Conservation (phyloP, 64 coral and sea anemone species). For the Hydrozoanthus tunicans region DNA sequence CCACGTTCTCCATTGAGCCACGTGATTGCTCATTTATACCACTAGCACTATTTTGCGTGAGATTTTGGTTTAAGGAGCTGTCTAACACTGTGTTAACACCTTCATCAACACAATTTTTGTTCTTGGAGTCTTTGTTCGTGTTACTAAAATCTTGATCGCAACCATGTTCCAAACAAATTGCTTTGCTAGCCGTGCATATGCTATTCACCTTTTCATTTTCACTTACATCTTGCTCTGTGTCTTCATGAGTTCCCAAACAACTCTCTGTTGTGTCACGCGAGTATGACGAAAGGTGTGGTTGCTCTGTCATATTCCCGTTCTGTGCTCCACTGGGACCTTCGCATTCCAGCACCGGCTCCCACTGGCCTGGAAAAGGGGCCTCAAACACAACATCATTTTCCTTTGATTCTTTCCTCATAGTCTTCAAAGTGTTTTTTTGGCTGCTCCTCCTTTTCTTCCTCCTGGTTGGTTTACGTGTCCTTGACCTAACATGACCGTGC, state of each 20-base stretch:
- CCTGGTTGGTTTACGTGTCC: neutral
- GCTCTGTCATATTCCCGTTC: neutral
- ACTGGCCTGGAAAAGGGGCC: conserved; percentile 67
- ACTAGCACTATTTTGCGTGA: neutral
- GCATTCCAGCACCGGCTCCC: conserved; percentile 30
- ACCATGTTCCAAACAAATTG: neutral
- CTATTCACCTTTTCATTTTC: neutral
- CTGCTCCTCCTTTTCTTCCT: conserved; percentile 26
- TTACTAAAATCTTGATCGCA: neutral
- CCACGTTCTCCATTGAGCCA: neutral
- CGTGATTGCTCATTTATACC: neutral
- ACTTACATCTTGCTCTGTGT: neutral
- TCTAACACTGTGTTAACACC: too few species aligned
- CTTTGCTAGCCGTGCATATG: neutral
- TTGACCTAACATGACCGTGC: neutral
- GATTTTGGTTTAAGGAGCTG: neutral
- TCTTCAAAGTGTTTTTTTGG: conserved; percentile 4
- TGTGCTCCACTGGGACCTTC: neutral
- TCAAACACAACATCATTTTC: conserved; percentile 41
- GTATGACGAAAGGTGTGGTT: neutral
- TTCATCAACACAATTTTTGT: neutral
- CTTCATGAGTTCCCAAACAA: neutral
- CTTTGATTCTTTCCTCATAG: conserved; percentile 19
- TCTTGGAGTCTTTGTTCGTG: neutral
- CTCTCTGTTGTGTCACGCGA: neutral